A percentile compares a stretch with the other conserved stretches of the same genome.
phyloP scores from a whole-genome alignment of 1,140 invertebrate species.

The Papilio polytes region DNA sequence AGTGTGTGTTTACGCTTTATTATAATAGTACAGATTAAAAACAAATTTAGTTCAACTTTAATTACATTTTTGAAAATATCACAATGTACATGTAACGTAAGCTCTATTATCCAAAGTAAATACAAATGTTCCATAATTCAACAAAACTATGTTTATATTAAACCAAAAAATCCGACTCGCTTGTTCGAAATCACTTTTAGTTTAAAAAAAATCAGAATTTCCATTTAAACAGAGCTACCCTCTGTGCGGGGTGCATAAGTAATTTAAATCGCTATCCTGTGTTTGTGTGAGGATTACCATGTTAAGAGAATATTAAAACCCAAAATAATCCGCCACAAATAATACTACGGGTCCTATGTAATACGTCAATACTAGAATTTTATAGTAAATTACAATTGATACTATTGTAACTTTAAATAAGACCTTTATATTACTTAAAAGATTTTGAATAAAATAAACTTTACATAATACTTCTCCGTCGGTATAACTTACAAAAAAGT shows the following conservation, averaged over 20 bases:
- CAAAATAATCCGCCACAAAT: background rate
- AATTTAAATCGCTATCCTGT: slow-evolving; percentile 26
- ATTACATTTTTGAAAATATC: no score
- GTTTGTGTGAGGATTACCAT: slow-evolving; percentile 30
- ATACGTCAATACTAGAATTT: background rate
- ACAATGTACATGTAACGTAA: background rate
- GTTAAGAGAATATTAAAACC: slow-evolving; percentile 36
- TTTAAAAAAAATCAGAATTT: slow-evolving; percentile 5
- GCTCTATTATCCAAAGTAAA: background rate
- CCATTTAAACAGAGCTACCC: slow-evolving; percentile 17
- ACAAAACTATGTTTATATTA: background rate
- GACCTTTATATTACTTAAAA: no score
- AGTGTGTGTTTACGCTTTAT: no score
- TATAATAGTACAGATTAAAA: no score
- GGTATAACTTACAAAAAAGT: no score
- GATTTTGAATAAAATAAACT: background rate
- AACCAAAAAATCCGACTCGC: background rate
- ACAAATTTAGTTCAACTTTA: no score
- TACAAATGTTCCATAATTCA: background rate
- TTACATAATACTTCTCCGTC: no score
- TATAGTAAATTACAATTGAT: background rate
- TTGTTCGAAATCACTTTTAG: background rate
- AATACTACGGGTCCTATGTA: background rate
- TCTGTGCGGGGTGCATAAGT: slow-evolving; percentile 33
- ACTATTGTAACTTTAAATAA: background rate